A percentile compares a stretch with the other conserved stretches of the same genome.
Evolutionary conservation across 2,797 vertebrate species (phyloP).

Genomic region (Choloepus didactylus): DNA sequence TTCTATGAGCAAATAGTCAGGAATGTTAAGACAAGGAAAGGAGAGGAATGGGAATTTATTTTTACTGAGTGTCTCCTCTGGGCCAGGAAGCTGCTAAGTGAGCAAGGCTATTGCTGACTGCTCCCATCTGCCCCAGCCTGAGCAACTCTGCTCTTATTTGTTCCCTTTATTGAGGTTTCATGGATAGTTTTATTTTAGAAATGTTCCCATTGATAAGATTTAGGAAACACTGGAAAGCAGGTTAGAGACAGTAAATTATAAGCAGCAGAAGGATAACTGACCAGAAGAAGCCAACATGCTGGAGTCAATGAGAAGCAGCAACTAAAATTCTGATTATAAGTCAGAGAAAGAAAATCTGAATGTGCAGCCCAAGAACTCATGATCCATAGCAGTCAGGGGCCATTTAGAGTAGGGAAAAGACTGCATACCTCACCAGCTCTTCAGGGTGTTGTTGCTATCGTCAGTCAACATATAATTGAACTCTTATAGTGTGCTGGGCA

Average conservation of each 20-base stretch:
- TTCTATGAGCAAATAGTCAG: not conserved
- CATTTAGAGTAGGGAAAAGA: no score
- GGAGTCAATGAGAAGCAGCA: not conserved
- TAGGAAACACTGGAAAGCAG: not conserved
- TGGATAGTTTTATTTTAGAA: conserved; percentile 13
- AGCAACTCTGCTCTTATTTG: not conserved
- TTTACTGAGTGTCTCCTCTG: not conserved
- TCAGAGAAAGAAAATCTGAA: not conserved
- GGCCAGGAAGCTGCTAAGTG: not conserved
- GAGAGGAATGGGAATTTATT: not conserved
- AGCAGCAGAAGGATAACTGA: not conserved
- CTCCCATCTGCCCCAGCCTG: rapidly evolving
- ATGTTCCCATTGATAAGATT: not conserved
- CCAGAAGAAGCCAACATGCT: not conserved
- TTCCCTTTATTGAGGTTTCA: not conserved
- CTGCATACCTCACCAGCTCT: not conserved
- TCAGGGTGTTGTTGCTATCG: not conserved
- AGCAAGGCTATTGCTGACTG: not conserved
- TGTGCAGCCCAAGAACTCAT: not conserved
- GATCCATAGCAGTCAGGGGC: not conserved
- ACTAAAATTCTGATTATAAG: not conserved
- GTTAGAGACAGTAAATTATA: not conserved
- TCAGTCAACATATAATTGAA: not conserved
- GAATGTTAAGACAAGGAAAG: not conserved
- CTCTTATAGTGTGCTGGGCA: not conserved